A percentile compares a stretch with the other conserved stretches of the same genome.
These are phyloP conservation scores for Pseudoips prasinana DNA, from an alignment of 2,888 invertebrate genomes.

Conservation along the genomic window DNA sequence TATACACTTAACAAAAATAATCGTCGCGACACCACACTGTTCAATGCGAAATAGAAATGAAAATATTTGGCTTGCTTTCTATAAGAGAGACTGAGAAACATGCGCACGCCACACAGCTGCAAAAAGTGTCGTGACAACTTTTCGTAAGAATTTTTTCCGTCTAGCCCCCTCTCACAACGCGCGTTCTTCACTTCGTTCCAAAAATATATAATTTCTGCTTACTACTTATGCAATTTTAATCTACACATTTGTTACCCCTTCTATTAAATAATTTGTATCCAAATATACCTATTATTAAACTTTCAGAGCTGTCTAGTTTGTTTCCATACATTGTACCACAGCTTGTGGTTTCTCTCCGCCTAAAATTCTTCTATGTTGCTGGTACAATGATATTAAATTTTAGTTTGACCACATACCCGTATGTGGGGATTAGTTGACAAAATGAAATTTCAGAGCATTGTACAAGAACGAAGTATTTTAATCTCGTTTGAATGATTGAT, in stretches of 20 bases:
- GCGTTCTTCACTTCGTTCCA: not conserved
- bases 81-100: too few species aligned
- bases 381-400: constrained; percentile 12
- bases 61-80: too few species aligned
- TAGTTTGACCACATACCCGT: constrained; percentile 1
- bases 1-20: too few species aligned
- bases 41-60: too few species aligned
- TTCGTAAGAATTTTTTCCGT: too few species aligned
- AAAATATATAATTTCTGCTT: not conserved
- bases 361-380: constrained; percentile 4
- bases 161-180: too few species aligned
- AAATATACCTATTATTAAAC: constrained; percentile 1
- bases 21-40: too few species aligned
- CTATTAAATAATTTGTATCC: not conserved
- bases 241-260: too few species aligned
- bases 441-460: constrained; percentile 14
- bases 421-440: constrained; percentile 14
- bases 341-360: constrained; percentile 7
- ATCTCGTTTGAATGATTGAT: constrained; percentile 12
- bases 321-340: constrained; percentile 5
- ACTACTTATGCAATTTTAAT: not conserved
- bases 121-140: too few species aligned
- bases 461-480: constrained; percentile 4
- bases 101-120: too few species aligned
- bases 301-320: constrained; percentile 6